Base-by-base conservation (phyloP, 2,113 vertebrate species). In the Alosa alosa region DNA sequence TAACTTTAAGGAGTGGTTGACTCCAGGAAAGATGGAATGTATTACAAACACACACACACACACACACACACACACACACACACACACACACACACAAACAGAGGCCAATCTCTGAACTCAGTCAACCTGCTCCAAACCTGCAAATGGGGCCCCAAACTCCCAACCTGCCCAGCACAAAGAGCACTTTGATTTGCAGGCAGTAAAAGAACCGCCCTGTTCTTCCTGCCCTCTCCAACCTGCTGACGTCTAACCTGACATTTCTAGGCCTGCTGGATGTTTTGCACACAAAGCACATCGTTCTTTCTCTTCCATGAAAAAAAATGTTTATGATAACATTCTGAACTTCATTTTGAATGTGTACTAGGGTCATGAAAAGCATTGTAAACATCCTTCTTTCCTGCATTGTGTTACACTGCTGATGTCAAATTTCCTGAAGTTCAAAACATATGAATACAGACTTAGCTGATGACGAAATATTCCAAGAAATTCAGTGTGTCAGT, bases 211-310 rank as follows among this genome's bases (percentile, higher is more conserved):
- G 84, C 81, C 83, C 31, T 82, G 64, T 81, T 88, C 25, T 64
- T 87, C 83, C 84, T 17, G 25, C 86, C 83, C 82, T 86, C 68
- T 81, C 86, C 86, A 86, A 88, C 86, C 81, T 64, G 68, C 86
- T 87, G 84, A 88, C 52, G 39, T 78, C 57, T 52, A 86, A 84
- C 84, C 82, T 85, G 84, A 46, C 81, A 45, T 47, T 84, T 87
- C 84, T 86, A 85, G 88, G 36, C 22, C 45, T 78, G 72, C 36
- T 78, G 44, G 85, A 25, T 52, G 83, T 81, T 87, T 83, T 75
- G 41, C 82, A 64, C 72, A 85, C 87, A 89, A 85, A 85, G 49
- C 72, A 7, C 25, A 55, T 81, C 18, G 9, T 90, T 88, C 81
- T 84, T 18, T 52, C 85, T 20, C 22, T 44, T 36, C 75, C 22